phyloP scores from a whole-genome alignment of 2,797 vertebrate species.

The Gastrophryne carolinensis region DNA sequence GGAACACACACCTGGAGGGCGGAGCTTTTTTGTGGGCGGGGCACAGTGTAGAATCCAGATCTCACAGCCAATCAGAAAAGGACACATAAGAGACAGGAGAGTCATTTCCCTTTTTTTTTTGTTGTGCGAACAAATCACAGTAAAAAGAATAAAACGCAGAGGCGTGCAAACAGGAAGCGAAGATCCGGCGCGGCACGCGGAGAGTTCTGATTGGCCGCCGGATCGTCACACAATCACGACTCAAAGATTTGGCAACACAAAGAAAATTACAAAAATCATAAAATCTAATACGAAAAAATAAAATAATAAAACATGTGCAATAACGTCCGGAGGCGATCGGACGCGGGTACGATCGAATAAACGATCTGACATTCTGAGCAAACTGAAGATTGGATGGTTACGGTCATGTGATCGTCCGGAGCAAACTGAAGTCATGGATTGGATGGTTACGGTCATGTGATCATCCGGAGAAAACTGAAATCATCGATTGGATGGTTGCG shows the following conservation, averaged over 20 bases:
- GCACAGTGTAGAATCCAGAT: no score
- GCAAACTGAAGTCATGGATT: neutral
- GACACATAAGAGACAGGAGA: no score
- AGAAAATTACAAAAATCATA: neutral
- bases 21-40: no score
- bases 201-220: neutral
- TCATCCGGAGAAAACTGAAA: neutral
- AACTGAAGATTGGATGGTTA: neutral
- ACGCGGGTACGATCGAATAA: neutral
- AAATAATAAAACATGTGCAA: no score
- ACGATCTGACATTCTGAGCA: neutral
- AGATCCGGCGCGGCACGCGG: neutral
- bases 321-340: neutral
- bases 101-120: conserved; percentile 22
- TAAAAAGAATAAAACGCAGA: conserved; percentile 22
- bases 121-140: neutral
- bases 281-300: neutral
- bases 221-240: neutral
- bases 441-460: neutral
- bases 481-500: neutral
- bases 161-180: conserved; percentile 2
- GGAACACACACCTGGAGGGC: no score
- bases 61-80: no score
- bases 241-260: conserved; percentile 15
- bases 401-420: neutral